Base-by-base conservation (phyloP, 2,113 vertebrate genomes). In the Serranochromis macrocephalus region DNA sequence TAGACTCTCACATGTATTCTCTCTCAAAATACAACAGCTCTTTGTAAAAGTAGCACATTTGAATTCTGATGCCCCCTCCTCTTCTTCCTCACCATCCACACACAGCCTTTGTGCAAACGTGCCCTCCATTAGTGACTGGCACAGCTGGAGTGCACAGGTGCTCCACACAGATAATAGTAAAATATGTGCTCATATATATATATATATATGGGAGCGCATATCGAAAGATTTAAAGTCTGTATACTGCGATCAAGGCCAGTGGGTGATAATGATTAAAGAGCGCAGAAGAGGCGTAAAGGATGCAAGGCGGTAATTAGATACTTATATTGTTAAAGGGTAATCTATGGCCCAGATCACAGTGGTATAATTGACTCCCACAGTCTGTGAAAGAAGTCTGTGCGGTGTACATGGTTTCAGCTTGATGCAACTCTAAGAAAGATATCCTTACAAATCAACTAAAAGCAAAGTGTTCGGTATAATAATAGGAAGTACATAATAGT, bases 271-370 rank as follows among this genome's bases (percentile, higher is more conserved):
- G 85, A 93, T 89, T 86, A 91, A 88, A 54, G 89, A 63, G 82
- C 31, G 54, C 36, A 88, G 73, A 90, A 89, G 82, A 92, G 92
- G 90, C 61, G 71, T 89, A 79, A 89, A 91, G 86, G 80, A 92
- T 88, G 78, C 66, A 79, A 87, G 33, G 83, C 68, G 19, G 89
- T 94, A 92, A 95, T 94, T 93, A 91, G 85, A 93, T 86, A 93
- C 88, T 91, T 93, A 87, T 89, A 86, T 93, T 93, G 92, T 94
- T 91, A 93, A 92, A 93, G 91, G 45, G 55, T 86, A 90, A 94
- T 93, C 93, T 91, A 54, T 89, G 91, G 89, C 86, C 88, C 71
- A 85, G 85, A 94, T 90, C 88, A 85, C 80, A n/a, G 80, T 53
- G 66, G 61, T 66, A 55, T 93, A 92, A 92, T 94, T 92, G 87